phyloP scores from a whole-genome alignment of 1,140 invertebrate species.

The Achatina immaculata region DNA sequence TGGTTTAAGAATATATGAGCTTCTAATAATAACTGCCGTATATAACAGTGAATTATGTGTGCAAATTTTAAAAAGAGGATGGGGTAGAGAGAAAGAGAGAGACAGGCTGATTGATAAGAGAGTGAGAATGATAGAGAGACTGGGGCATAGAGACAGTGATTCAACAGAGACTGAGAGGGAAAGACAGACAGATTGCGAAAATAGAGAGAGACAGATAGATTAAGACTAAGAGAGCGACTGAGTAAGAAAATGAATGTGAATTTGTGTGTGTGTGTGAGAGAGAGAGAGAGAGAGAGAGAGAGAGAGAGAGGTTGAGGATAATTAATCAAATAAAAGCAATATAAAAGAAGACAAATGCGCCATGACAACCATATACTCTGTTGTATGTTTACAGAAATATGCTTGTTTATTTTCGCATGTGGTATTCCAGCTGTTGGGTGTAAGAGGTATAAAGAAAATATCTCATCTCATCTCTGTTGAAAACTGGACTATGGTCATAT shows the following conservation, averaged over 20 bases:
- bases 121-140: constrained; percentile 13
- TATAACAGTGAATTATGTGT: too few species aligned
- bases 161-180: constrained; percentile 14
- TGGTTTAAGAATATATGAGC: too few species aligned
- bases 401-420: too few species aligned
- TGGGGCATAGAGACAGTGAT: background rate
- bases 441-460: too few species aligned
- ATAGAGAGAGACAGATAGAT: background rate
- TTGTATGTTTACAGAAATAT: too few species aligned
- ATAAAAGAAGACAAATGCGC: too few species aligned
- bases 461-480: too few species aligned
- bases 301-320: constrained; percentile 9
- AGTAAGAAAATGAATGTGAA: background rate
- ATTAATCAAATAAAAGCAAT: too few species aligned
- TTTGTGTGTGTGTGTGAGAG: background rate
- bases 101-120: background rate
- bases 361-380: too few species aligned
- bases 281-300: constrained; percentile 1
- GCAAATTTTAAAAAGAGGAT: background rate
- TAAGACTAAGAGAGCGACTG: background rate
- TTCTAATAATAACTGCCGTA: too few species aligned
- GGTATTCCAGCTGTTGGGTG: too few species aligned
- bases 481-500: too few species aligned
- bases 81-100: constrained; percentile 8
- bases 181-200: background rate